Evolutionary conservation across 2,888 invertebrate genomes (phyloP).

Genomic region (Andrena marginata): DNA sequence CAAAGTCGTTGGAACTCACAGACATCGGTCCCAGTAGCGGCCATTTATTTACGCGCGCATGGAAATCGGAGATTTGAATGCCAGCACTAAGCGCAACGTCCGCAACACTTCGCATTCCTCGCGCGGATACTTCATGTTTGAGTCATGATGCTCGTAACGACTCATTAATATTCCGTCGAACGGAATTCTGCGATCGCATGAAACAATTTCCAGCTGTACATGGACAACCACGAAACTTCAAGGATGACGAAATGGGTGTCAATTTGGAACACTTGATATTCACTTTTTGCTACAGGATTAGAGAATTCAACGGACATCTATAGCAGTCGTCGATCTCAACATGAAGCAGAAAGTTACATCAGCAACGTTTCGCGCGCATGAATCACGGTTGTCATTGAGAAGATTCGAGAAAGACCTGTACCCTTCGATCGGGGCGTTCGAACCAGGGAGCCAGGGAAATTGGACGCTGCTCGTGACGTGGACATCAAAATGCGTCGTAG

Average conservation of each 20-base stretch:
- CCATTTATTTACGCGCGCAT: not conserved
- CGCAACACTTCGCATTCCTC: constrained; percentile 29
- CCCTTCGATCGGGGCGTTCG: not conserved
- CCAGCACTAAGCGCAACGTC: constrained; percentile 24
- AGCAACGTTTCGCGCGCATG: not conserved
- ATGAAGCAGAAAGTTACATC: not conserved
- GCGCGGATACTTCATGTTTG: constrained; percentile 42
- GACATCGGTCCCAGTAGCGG: not conserved
- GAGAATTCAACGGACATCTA: too few species aligned
- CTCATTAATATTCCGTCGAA: constrained; percentile 70
- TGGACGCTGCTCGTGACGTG: constrained; percentile 60
- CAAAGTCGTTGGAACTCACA: not conserved
- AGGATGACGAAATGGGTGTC: not conserved
- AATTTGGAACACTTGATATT: not conserved
- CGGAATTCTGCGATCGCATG: constrained; percentile 42
- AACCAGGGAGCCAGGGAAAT: constrained; percentile 23
- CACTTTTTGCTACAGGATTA: too few species aligned
- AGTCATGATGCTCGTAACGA: constrained; percentile 47
- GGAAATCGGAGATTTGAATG: constrained; percentile 48
- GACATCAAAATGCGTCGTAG: constrained; percentile 71
- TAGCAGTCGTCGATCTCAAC: not conserved
- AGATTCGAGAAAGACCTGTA: too few species aligned
- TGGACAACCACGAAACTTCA: not conserved
- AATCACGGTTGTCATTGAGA: not conserved
- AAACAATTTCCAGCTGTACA: not conserved